Evolutionary conservation across 2,797 vertebrate genomes (phyloP).

Genomic region (Enteromius anoplus): DNA sequence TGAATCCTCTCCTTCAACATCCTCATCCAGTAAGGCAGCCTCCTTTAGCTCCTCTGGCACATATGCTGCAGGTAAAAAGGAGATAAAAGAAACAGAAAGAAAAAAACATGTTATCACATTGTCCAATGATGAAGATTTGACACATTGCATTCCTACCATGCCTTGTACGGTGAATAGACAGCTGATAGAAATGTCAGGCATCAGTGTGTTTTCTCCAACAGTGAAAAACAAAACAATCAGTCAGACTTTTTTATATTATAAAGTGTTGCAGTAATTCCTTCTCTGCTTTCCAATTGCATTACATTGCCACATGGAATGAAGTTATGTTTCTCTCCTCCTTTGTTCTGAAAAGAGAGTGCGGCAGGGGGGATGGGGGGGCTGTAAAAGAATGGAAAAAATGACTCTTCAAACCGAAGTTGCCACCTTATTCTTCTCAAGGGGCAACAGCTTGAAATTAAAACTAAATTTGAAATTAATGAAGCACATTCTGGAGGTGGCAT

Average conservation of each 20-base stretch:
- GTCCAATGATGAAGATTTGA: conserved; percentile 58
- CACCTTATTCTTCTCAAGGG: conserved; percentile 99
- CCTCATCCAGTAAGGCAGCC: conserved; percentile 91
- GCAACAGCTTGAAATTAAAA: conserved; percentile 99
- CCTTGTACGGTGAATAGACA: conserved; percentile 52
- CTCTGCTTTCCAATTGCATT: conserved; percentile 72
- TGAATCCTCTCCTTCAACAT: conserved; percentile 87
- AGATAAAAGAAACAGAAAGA: conserved; percentile 51
- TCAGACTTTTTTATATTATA: conserved; percentile 65
- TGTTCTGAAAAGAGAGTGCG: conserved; percentile 82
- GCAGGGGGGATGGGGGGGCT: conserved; percentile 40
- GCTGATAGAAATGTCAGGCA: conserved; percentile 62
- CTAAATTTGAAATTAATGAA: conserved; percentile 99
- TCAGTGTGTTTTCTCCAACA: conserved; percentile 58
- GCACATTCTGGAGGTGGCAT: conserved; percentile 99
- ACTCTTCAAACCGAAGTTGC: conserved; percentile 99
- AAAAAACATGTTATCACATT: conserved; percentile 49
- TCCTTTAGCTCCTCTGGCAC: conserved; percentile 96
- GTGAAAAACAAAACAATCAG: conserved; percentile 64
- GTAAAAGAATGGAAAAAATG: conserved; percentile 73
- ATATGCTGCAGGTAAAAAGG: conserved; percentile 81
- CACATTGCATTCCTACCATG: conserved; percentile 59
- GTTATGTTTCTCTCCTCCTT: conserved; percentile 75
- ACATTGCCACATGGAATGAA: conserved; percentile 85
- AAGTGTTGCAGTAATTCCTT: conserved; percentile 69